phyloP scores from a whole-genome alignment of 37 sponge, comb jelly and placozoan species.

The Beroe ovata region DNA sequence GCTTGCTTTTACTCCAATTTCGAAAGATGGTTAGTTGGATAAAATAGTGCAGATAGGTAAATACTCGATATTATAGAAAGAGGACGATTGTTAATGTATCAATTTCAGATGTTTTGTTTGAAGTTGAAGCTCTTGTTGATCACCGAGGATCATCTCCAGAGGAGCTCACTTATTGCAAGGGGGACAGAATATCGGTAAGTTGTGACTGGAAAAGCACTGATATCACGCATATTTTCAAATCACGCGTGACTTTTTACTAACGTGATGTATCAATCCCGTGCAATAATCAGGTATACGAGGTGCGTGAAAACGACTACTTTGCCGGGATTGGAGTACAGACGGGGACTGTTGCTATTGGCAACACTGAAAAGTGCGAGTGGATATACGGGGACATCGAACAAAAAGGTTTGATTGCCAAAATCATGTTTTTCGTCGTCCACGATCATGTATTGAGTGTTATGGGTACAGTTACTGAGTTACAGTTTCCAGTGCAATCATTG shows the following conservation, averaged over 20 bases:
- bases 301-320: constrained; percentile 4
- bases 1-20: constrained; percentile 21
- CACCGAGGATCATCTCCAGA: not conserved
- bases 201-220: not conserved
- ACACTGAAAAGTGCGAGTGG: constrained; percentile 42
- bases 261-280: no score
- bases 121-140: constrained; percentile 46
- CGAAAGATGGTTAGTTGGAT: constrained; percentile 5
- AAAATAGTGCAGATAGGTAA: no score
- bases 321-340: not conserved
- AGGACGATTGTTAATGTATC: no score
- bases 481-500: no score
- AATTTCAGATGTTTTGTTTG: constrained; percentile 38
- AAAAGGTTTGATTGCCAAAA: constrained; percentile 17
- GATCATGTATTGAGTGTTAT: no score
- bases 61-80: no score
- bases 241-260: no score
- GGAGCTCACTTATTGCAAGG: not conserved
- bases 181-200: constrained; percentile 47
- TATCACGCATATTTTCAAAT: no score
- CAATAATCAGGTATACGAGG: constrained; percentile 58
- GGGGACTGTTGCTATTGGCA: not conserved
- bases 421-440: no score
- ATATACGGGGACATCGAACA: constrained; percentile 48
- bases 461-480: no score